These are phyloP conservation scores for Nerophis lumbriciformis DNA, from an alignment of 2,113 vertebrate genomes.

Conservation along the genomic window DNA sequence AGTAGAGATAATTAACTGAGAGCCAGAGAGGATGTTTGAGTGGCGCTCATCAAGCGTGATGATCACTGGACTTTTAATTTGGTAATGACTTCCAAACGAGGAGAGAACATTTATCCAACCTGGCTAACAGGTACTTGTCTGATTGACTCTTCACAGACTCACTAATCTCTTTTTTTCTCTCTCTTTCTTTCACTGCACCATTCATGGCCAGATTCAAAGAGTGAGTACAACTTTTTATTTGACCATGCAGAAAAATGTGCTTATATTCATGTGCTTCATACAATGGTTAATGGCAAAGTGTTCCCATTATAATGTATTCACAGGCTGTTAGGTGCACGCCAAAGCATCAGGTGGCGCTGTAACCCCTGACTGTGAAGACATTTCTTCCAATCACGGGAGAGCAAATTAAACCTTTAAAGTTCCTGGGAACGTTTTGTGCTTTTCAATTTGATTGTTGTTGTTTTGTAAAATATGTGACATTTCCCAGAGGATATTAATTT, in stretches of 20 bases:
- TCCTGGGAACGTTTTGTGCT: too few species aligned
- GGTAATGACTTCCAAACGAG: constrained; percentile 45
- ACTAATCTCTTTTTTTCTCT: constrained; percentile 30
- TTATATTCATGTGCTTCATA: constrained; percentile 36
- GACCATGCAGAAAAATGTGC: not conserved
- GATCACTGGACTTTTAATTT: constrained; percentile 34
- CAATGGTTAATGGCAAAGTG: not conserved
- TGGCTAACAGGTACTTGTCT: constrained; percentile 24
- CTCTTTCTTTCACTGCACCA: constrained; percentile 47
- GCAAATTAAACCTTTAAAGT: not conserved
- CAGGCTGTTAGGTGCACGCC: not conserved
- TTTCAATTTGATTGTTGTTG: too few species aligned
- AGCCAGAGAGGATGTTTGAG: constrained; percentile 11
- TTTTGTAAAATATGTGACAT: too few species aligned
- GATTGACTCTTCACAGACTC: constrained; percentile 43
- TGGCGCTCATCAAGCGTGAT: constrained; percentile 11
- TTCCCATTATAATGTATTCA: not conserved
- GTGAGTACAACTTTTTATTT: constrained; percentile 78
- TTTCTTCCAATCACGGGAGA: not conserved
- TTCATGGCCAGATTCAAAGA: constrained; percentile 89
- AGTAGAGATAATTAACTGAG: constrained; percentile 26
- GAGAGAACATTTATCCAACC: constrained; percentile 44
- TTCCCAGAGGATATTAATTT: too few species aligned
- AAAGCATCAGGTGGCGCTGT: not conserved
- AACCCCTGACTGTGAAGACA: not conserved